Conservation (phyloP, 2,888 invertebrate genomes). For the Blastobasis lacticolella region DNA sequence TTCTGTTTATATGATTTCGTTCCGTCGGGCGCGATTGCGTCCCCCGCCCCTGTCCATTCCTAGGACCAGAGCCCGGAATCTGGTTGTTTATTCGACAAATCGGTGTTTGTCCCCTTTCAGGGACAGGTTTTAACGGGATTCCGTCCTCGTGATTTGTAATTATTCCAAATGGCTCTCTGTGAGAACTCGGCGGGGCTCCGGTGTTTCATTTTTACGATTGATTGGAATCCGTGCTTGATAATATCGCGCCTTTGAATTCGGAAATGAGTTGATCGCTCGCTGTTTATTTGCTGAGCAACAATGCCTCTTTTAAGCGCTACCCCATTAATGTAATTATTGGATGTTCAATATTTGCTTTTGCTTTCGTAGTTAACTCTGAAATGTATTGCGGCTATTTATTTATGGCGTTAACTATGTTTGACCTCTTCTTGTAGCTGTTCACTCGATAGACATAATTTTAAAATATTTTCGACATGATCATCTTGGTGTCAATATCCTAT, state of each 20-base stretch:
- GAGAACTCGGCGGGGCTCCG: neutral
- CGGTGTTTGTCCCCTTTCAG: neutral
- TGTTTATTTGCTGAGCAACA: neutral
- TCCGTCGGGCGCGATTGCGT: neutral
- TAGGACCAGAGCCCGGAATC: neutral
- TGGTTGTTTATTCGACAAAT: slow-evolving; percentile 2
- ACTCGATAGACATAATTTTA: too few species aligned
- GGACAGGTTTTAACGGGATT: neutral
- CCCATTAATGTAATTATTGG: too few species aligned
- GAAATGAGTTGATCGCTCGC: neutral
- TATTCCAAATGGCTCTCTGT: neutral
- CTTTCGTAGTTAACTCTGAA: too few species aligned
- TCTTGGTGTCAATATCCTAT: too few species aligned
- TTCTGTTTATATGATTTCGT: slow-evolving; percentile 5
- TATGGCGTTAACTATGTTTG: too few species aligned
- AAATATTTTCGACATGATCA: too few species aligned
- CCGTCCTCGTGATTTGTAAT: neutral
- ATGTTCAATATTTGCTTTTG: too few species aligned
- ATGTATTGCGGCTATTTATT: too few species aligned
- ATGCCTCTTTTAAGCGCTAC: neutral
- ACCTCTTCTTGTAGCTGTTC: too few species aligned
- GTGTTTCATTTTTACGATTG: neutral
- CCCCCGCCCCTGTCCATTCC: neutral
- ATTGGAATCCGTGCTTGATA: neutral
- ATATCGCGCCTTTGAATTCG: neutral